phyloP scores from a whole-genome alignment of 2,888 invertebrate species.

The Drosophila paranaensis region DNA sequence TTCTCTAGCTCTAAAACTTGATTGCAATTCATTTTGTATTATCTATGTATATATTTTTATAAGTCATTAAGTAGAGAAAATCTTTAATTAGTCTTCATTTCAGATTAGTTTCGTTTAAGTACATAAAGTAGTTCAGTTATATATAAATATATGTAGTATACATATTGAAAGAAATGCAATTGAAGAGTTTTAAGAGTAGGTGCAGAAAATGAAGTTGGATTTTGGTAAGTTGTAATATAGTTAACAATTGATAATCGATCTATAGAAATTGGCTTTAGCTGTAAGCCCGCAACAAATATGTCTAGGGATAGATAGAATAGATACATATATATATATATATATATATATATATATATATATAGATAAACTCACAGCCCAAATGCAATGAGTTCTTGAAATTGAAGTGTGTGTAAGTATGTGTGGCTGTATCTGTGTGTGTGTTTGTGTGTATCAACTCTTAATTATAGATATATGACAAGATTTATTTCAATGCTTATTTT shows the following conservation, averaged over 20 bases:
- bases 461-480: slow-evolving; percentile 36
- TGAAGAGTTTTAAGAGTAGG: slow-evolving; percentile 37
- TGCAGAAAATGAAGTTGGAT: slow-evolving; percentile 30
- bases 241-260: slow-evolving; percentile 46
- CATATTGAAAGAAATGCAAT: slow-evolving; percentile 39
- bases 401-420: slow-evolving; percentile 4
- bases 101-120: slow-evolving; percentile 58
- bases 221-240: slow-evolving; percentile 35
- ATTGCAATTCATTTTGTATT: slow-evolving; percentile 63
- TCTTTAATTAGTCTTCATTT: slow-evolving; percentile 59
- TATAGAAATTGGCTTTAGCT: slow-evolving; percentile 31
- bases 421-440: background rate
- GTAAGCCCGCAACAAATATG: slow-evolving; percentile 44
- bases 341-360: slow-evolving; percentile 28
- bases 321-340: slow-evolving; percentile 3
- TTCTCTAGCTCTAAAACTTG: slow-evolving; percentile 61
- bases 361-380: slow-evolving; percentile 71
- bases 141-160: slow-evolving; percentile 4
- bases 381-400: slow-evolving; percentile 56
- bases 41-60: slow-evolving; percentile 1
- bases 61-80: slow-evolving; percentile 75
- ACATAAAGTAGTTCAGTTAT: slow-evolving; percentile 37
- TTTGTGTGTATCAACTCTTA: slow-evolving; percentile 13
- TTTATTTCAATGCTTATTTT: slow-evolving; percentile 15
- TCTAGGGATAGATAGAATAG: slow-evolving; percentile 8